Base-by-base conservation (phyloP, 2,113 vertebrate genomes). In the Corythoichthys haematopterus region DNA sequence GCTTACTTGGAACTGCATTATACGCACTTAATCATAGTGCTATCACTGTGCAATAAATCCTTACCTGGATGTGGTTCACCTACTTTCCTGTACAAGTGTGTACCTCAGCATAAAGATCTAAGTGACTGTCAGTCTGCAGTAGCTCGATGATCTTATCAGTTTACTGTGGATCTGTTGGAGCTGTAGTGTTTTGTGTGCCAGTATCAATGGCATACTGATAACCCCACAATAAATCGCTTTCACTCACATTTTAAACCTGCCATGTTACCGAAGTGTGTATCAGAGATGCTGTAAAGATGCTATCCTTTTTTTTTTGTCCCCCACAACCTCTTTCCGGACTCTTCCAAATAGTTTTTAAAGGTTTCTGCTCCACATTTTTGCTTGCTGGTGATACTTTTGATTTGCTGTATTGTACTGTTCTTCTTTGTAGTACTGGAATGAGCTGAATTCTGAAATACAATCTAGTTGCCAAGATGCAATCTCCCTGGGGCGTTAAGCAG, bases 371-470 rank as follows among this genome's bases (percentile, higher is more conserved):
- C 68, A 46, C 66, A 43, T 56, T 51, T 60, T 63, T 66, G 67
- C 33, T 69, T 51, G 33, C 37, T 64, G 62, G 61, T 59, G 72
- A 63, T 66, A 48, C 63, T 71, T 46, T 76, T 70, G 55, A 75
- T 83, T 78, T 71, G 63, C 79, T 72, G 53, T 62, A 47, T 0
- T 65, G 50, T 56, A 66, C 20, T 70, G 46, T 59, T 78, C 70
- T 59, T 78, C 70, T 77, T 55, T 52, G 61, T 73, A 52, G 65
- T 80, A 68, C 69, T 66, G 72, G 80, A 79, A 84, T 65, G 80
- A 50, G 65, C 69, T 75, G 77, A 68, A 78, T 33, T 40, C 60
- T 65, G 68, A 72, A 83, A 87, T 77, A 70, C 71, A 88, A 88
- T 81, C 79, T 74, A 56, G 66, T 67, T 52, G 37, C 72, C 59